phyloP scores from a whole-genome alignment of 2,797 vertebrate species.

The Danio choprae region DNA sequence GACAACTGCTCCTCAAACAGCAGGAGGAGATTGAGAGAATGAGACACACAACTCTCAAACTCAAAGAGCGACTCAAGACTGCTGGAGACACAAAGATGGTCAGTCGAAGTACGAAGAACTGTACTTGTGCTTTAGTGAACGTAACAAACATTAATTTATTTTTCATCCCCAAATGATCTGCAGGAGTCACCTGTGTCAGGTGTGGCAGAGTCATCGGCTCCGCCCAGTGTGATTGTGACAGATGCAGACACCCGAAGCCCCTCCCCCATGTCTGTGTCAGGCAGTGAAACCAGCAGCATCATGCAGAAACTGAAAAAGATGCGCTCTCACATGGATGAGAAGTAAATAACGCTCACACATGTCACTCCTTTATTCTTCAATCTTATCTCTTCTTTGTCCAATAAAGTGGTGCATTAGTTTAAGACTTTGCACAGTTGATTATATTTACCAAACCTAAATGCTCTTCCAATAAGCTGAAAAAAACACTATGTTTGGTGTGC shows the following conservation, averaged over 20 bases:
- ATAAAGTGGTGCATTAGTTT: not conserved
- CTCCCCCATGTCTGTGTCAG: conserved; percentile 91
- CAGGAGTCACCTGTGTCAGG: conserved; percentile 84
- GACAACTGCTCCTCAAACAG: conserved; percentile 94
- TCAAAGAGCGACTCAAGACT: conserved; percentile 92
- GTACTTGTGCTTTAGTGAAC: not conserved
- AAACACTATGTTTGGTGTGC: conserved; percentile 7
- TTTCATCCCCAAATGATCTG: not conserved
- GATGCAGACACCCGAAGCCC: conserved; percentile 86
- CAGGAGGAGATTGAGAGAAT: conserved; percentile 96
- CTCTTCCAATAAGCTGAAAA: not conserved
- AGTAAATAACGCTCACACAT: conserved; percentile 23
- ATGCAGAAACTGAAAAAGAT: conserved; percentile 99
- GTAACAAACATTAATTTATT: not conserved
- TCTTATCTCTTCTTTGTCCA: not conserved
- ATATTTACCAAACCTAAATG: not conserved
- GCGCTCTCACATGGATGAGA: conserved; percentile 96
- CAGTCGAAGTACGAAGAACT: conserved; percentile 51
- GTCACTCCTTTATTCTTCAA: not conserved
- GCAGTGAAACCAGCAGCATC: conserved; percentile 98
- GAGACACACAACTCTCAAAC: conserved; percentile 89
- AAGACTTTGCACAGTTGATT: not conserved
- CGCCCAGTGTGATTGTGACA: conserved; percentile 73
- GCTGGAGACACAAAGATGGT: conserved; percentile 86
- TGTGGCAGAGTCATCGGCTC: conserved; percentile 75